phyloP scores from a whole-genome alignment of 2,797 vertebrate genomes.

The Lindbergichthys nudifrons region DNA sequence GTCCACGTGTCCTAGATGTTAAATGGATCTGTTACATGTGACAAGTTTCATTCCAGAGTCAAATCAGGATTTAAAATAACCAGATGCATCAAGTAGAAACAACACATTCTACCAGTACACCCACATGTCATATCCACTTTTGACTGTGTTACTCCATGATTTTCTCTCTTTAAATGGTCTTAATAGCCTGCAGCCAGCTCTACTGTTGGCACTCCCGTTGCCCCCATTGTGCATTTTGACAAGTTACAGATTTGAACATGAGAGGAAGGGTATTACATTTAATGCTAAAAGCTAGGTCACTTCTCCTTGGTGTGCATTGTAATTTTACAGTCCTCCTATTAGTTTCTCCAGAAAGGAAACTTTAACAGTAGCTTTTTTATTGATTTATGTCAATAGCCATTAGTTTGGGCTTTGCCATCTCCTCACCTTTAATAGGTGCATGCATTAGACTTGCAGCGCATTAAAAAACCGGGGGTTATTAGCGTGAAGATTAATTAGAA shows the following conservation, averaged over 20 bases:
- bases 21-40: slow-evolving; percentile 53
- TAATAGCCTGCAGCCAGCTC: slow-evolving; percentile 40
- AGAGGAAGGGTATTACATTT: slow-evolving; percentile 71
- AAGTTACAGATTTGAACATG: slow-evolving; percentile 77
- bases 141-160: slow-evolving; percentile 21
- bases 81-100: neutral
- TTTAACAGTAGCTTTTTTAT: slow-evolving; percentile 80
- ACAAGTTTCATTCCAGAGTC: slow-evolving; percentile 31
- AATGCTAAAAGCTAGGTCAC: slow-evolving; percentile 74
- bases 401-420: slow-evolving; percentile 71
- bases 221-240: slow-evolving; percentile 62
- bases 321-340: slow-evolving; percentile 82
- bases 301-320: slow-evolving; percentile 75
- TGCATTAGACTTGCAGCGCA: slow-evolving; percentile 61
- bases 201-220: slow-evolving; percentile 48
- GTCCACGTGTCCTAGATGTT: slow-evolving; percentile 55
- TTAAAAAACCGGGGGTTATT: slow-evolving; percentile 79
- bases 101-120: slow-evolving; percentile 4
- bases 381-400: slow-evolving; percentile 83
- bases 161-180: slow-evolving; percentile 26
- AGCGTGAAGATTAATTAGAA: slow-evolving; percentile 85
- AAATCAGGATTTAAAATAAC: neutral
- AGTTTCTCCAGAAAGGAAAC: slow-evolving; percentile 74
- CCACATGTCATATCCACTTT: slow-evolving; percentile 18
- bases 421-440: slow-evolving; percentile 73